A percentile compares a stretch with the other conserved stretches of the same genome.
Evolutionary conservation across 2,113 vertebrate genomes (phyloP).

Genomic region (Lipophrys pholis): DNA sequence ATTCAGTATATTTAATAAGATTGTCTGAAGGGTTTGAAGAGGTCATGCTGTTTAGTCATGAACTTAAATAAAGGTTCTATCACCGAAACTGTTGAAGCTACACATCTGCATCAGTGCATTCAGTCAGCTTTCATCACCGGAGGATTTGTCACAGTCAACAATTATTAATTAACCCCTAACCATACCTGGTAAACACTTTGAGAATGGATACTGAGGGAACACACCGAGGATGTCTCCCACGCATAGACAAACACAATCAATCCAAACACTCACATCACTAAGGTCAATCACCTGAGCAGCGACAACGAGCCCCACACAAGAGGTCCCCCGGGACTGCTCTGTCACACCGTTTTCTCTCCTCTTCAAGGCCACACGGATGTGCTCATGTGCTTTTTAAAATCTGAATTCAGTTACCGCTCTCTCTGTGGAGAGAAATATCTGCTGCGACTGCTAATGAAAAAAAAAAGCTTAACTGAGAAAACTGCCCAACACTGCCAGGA

Average conservation of each 20-base stretch:
- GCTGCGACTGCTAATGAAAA: slow-evolving; percentile 27
- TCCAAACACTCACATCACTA: slow-evolving; percentile 5
- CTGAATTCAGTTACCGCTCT: slow-evolving; percentile 2
- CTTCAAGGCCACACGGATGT: slow-evolving; percentile 46
- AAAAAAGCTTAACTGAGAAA: slow-evolving; percentile 19
- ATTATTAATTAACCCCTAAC: not conserved
- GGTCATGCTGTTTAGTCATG: too few species aligned
- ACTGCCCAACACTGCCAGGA: not conserved
- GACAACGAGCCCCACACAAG: not conserved
- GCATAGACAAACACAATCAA: not conserved
- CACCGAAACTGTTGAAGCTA: too few species aligned
- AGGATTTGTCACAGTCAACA: too few species aligned
- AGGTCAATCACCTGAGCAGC: slow-evolving; percentile 8
- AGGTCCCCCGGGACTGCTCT: not conserved
- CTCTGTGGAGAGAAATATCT: slow-evolving; percentile 1
- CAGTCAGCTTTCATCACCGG: too few species aligned
- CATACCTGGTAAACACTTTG: not conserved
- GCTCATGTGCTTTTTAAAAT: slow-evolving; percentile 17
- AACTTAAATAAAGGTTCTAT: too few species aligned
- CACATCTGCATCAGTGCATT: too few species aligned
- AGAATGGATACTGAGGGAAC: not conserved
- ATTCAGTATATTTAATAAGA: too few species aligned
- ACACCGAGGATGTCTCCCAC: not conserved
- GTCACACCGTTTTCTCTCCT: not conserved
- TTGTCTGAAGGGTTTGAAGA: too few species aligned